Conservation (phyloP, 2,113 vertebrate genomes). For the Podiceps cristatus region DNA sequence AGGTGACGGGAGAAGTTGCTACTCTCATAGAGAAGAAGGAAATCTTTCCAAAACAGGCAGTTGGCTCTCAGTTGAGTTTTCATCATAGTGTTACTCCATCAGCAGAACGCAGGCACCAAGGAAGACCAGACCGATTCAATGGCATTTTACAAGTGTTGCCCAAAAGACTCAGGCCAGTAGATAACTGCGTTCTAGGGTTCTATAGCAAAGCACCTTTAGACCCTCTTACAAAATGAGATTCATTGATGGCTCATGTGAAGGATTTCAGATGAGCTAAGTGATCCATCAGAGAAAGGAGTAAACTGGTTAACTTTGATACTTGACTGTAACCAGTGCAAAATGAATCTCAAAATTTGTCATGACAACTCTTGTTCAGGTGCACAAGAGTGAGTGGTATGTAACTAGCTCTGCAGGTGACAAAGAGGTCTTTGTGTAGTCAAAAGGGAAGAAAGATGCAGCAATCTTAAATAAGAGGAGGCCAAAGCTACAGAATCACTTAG, state of each 20-base stretch:
- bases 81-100: neutral
- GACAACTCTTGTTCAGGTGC: neutral
- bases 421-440: neutral
- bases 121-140: accelerated
- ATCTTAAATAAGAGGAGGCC: neutral
- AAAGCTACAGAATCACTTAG: neutral
- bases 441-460: neutral
- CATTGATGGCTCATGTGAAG: neutral
- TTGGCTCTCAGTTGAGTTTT: neutral
- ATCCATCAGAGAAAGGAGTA: neutral
- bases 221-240: neutral
- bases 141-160: neutral
- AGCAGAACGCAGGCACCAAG: neutral
- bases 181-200: neutral
- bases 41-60: neutral
- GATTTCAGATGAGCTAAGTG: neutral
- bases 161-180: neutral
- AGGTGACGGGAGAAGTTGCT: constrained; percentile 6
- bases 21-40: neutral
- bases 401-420: neutral
- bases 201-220: neutral
- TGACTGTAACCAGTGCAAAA: neutral
- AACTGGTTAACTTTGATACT: neutral
- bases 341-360: neutral
- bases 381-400: accelerated